These are phyloP conservation scores for Stichopus chloronotus DNA, from an alignment of 35 echinoderm and acorn worm genomes.

Conservation along the genomic window DNA sequence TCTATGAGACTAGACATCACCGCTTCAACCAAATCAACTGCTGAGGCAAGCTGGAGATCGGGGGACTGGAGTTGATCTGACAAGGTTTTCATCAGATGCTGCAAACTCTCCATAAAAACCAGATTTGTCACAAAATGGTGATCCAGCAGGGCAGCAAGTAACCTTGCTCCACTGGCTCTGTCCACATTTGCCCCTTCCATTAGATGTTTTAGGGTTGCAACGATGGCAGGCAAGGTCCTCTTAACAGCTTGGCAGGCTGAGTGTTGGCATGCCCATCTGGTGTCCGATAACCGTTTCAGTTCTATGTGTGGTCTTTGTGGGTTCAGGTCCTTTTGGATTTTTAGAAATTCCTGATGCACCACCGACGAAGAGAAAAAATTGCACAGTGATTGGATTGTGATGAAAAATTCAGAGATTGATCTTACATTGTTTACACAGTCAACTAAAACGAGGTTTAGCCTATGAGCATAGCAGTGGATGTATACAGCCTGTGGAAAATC, in stretches of 20 bases:
- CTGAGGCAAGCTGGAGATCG: conserved; percentile 52
- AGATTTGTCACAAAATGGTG: conserved; percentile 35
- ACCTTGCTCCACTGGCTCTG: conserved; percentile 40
- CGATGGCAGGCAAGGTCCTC: conserved; percentile 42
- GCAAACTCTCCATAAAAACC: not conserved
- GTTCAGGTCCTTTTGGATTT: conserved; percentile 9
- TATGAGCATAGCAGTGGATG: conserved; percentile 60
- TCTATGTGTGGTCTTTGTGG: not conserved
- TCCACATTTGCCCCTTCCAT: conserved; percentile 33
- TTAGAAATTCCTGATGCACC: conserved; percentile 4
- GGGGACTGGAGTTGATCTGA: conserved; percentile 41
- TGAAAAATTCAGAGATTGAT: conserved; percentile 6
- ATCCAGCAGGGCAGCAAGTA: conserved; percentile 49
- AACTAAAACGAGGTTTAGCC: conserved; percentile 59
- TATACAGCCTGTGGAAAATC: conserved; percentile 53
- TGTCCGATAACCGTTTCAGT: conserved; percentile 33
- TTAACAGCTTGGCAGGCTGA: not conserved
- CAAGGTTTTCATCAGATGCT: conserved; percentile 42
- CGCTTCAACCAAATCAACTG: conserved; percentile 43
- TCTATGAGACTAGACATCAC: conserved; percentile 51
- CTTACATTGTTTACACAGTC: conserved; percentile 37
- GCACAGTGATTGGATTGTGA: conserved; percentile 36
- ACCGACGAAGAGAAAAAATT: conserved; percentile 21
- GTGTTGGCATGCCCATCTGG: conserved; percentile 19
- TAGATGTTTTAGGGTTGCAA: conserved; percentile 35